Evolutionary conservation across 1,140 invertebrate genomes (phyloP).

Genomic region (Tetranychus urticae): DNA sequence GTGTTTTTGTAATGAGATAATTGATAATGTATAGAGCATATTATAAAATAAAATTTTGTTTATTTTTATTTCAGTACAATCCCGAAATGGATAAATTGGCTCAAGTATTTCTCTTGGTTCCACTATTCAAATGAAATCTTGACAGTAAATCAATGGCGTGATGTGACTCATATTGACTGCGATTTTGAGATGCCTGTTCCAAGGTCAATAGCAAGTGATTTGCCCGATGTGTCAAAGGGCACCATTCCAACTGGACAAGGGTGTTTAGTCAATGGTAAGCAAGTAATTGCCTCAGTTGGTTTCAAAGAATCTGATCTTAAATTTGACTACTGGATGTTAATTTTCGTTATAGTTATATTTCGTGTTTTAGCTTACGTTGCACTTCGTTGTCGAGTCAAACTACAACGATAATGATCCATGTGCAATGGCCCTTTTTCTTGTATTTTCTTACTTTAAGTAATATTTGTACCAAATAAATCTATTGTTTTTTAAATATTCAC

Average conservation of each 20-base stretch:
- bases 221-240: not conserved
- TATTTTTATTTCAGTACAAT: constrained; percentile 37
- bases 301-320: not conserved
- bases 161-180: constrained; percentile 34
- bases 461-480: no score
- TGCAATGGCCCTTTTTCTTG: no score
- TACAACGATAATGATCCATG: not conserved
- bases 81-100: constrained; percentile 63
- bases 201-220: not conserved
- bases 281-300: not conserved
- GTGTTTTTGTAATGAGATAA: constrained; percentile 4
- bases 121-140: constrained; percentile 75
- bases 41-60: no score
- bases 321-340: not conserved
- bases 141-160: constrained; percentile 74
- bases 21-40: no score
- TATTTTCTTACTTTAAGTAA: no score
- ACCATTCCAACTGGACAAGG: not conserved
- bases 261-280: not conserved
- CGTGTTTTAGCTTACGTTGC: not conserved
- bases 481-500: no score
- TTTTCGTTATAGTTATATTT: not conserved
- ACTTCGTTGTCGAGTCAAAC: not conserved
- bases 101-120: constrained; percentile 85
- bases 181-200: not conserved